Conservation (phyloP, 2,113 vertebrate genomes). For the Arvicanthis niloticus region DNA sequence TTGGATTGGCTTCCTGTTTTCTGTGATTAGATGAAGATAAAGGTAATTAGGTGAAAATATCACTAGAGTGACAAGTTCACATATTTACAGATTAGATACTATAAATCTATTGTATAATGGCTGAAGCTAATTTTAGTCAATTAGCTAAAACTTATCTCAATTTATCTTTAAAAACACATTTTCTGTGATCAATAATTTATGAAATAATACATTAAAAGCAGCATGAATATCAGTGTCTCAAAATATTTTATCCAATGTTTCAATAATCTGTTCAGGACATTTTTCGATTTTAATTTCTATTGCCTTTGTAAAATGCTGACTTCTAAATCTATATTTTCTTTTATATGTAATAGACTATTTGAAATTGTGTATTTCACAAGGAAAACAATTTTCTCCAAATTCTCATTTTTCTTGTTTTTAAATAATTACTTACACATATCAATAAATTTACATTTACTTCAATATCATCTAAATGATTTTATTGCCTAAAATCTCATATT, state of each 20-base stretch:
- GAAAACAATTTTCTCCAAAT: neutral
- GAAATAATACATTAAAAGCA: neutral
- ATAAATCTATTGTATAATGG: neutral
- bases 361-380: neutral
- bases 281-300: neutral
- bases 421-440: neutral
- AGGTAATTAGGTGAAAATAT: neutral
- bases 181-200: neutral
- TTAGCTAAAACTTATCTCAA: neutral
- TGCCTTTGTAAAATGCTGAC: neutral
- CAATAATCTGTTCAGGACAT: neutral
- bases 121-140: neutral
- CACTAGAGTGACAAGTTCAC: neutral
- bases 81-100: neutral
- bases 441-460: neutral
- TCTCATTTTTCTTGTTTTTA: neutral
- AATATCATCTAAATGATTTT: neutral
- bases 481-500: neutral
- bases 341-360: neutral
- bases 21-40: slow-evolving; percentile 1
- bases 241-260: neutral
- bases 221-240: neutral
- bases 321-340: neutral
- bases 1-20: neutral
- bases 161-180: neutral